phyloP scores from a whole-genome alignment of 2,113 vertebrate species.

The Chunga burmeisteri region DNA sequence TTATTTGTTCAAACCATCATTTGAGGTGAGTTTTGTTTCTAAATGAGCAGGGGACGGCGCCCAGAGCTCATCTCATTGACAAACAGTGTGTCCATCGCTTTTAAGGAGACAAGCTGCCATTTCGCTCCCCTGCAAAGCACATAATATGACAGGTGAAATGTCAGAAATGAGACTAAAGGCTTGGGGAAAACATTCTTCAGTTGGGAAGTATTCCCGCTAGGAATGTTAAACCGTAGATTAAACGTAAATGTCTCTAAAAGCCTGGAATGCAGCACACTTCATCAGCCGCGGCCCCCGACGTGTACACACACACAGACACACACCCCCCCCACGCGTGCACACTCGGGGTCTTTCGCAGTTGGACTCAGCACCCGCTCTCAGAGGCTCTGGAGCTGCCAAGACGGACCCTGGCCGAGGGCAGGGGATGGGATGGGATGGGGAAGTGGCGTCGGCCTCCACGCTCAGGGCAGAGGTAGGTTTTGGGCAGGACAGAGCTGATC shows the following conservation, averaged over 20 bases:
- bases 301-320: rapidly evolving
- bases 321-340: rapidly evolving
- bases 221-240: neutral
- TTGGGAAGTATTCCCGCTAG: neutral
- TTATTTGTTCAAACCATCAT: neutral
- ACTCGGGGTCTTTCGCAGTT: rapidly evolving
- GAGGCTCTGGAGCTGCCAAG: rapidly evolving
- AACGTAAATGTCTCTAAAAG: neutral
- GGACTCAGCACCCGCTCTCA: rapidly evolving
- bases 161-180: neutral
- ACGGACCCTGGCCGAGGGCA: neutral
- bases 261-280: neutral
- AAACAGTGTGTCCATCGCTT: neutral
- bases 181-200: neutral
- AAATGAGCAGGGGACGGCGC: neutral
- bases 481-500: neutral
- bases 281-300: rapidly evolving
- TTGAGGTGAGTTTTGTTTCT: neutral
- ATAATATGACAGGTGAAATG: neutral
- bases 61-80: neutral
- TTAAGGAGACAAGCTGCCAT: neutral
- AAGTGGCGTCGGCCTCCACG: rapidly evolving
- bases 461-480: neutral
- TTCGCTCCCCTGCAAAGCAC: neutral
- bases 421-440: too few species aligned